Conservation (phyloP, 2,888 invertebrate genomes). For the Aleiodes leptofemur region DNA sequence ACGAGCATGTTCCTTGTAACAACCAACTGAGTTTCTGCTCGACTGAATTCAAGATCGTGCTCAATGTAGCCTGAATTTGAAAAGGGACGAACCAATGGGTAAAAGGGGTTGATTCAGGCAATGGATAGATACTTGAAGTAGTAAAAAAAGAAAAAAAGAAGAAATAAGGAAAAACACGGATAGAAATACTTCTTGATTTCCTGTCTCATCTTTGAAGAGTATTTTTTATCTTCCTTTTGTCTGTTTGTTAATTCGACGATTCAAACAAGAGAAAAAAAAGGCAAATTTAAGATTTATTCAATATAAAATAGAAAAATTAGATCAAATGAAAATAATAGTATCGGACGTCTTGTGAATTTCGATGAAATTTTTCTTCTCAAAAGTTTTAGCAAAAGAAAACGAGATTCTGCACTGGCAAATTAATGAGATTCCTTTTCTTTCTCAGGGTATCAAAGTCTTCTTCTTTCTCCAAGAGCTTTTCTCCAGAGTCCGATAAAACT, state of each 20-base stretch:
- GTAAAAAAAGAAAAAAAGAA: background rate
- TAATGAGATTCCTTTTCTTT: slow-evolving; percentile 70
- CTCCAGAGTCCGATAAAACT: slow-evolving; percentile 16
- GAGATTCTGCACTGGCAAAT: slow-evolving; percentile 62
- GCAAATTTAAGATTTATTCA: slow-evolving; percentile 5
- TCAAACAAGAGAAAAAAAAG: background rate
- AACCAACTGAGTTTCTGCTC: slow-evolving; percentile 44
- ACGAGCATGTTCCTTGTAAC: slow-evolving; percentile 61
- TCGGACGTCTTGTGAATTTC: slow-evolving; percentile 7
- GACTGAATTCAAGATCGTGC: slow-evolving; percentile 50
- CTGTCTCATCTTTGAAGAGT: background rate
- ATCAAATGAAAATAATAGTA: slow-evolving; percentile 13
- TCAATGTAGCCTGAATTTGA: slow-evolving; percentile 61
- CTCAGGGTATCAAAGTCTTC: slow-evolving; percentile 54
- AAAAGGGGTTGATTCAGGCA: slow-evolving; percentile 38
- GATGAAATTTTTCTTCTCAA: slow-evolving; percentile 10
- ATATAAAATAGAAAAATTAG: slow-evolving; percentile 24
- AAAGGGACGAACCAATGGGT: slow-evolving; percentile 29
- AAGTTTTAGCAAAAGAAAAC: background rate
- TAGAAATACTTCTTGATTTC: background rate
- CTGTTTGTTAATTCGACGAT: background rate
- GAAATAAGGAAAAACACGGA: background rate
- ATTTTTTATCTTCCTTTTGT: background rate
- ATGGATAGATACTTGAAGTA: slow-evolving; percentile 6
- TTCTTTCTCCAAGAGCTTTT: background rate